A percentile compares a stretch with the other conserved stretches of the same genome.
phyloP scores from a whole-genome alignment of 2,888 invertebrate species.

The Phoronis australis region DNA sequence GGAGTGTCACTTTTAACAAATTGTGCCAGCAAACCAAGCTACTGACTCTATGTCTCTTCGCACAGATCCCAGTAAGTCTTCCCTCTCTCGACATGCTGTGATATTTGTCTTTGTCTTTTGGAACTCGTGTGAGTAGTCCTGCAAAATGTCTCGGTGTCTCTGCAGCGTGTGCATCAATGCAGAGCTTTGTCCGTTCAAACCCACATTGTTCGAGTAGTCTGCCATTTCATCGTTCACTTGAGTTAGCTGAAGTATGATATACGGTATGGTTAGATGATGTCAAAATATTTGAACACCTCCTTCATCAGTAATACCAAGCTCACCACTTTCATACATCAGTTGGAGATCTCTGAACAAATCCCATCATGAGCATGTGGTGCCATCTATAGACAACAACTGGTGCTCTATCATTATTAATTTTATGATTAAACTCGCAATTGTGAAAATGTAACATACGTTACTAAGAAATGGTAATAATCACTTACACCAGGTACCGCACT shows the following conservation, averaged over 20 bases:
- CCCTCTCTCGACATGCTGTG: slow-evolving; percentile 66
- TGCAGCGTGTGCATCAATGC: slow-evolving; percentile 90
- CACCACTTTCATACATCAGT: too few relatives aligned
- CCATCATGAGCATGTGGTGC: too few relatives aligned
- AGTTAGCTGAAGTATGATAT: slow-evolving; percentile 63
- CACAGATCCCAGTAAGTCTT: slow-evolving; percentile 70
- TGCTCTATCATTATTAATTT: too few relatives aligned
- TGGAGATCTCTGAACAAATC: too few relatives aligned
- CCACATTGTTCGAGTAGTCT: slow-evolving; percentile 49
- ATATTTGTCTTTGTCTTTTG: slow-evolving; percentile 74
- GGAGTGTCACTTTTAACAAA: too few relatives aligned
- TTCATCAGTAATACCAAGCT: not conserved
- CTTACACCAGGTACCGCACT: too few relatives aligned
- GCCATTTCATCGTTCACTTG: slow-evolving; percentile 62
- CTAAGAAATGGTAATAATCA: too few relatives aligned
- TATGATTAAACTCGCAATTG: too few relatives aligned
- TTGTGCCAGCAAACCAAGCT: too few relatives aligned
- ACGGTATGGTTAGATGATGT: too few relatives aligned
- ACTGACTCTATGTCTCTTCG: slow-evolving; percentile 59
- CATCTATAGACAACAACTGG: too few relatives aligned
- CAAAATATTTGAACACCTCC: not conserved
- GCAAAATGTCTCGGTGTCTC: slow-evolving; percentile 89
- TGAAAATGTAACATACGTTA: too few relatives aligned
- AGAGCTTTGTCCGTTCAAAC: slow-evolving; percentile 57
- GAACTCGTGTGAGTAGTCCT: slow-evolving; percentile 88